Base-by-base conservation (phyloP, 2,888 invertebrate genomes). In the Pycnomerus fuliginosus region DNA sequence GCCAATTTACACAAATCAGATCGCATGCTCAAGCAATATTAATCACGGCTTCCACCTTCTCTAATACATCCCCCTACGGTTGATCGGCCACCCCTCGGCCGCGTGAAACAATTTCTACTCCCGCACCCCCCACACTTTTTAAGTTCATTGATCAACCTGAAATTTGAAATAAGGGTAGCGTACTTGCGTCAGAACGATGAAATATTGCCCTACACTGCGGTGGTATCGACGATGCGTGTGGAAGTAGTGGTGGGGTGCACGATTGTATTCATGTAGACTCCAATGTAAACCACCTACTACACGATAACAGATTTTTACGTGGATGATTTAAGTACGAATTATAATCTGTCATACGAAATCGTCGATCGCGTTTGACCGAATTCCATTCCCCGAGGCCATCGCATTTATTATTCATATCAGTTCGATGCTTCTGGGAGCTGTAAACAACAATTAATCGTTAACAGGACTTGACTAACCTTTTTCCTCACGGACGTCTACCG, bases 21-120 rank as follows among this genome's bases (percentile, higher is more conserved):
- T 76, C 71, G 76, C 76, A 74, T 76, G 76, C 70, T 69, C 66
- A 66, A 64, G 66, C 67, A 69, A 71, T 74, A 76, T 76, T 76
- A 76, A 76, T 76, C 76, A 76, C 72, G 65, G 66, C 56, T 55
- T 48, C 58, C 59, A 47, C 48, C 55, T 60, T 53, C 55, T 55
- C 50, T 55, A 50, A 48, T 48, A 43, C 39, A 38, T 47, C 45
- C 48, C 45, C 8, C 53, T 45, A 53, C 52, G 60, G 57, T 55
- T 58, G 60, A 59, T 61, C 60, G 60, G 56, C 63, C 59, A 58
- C 62, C 64, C 61, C 58, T 58, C 58, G 58, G 48, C 61, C 61
- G 61, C 62, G 60, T 59, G 61, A 64, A 67, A 65, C 64, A 65
- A 65, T 65, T 67, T 64, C 56, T 58, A 61, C 58, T 53, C 48